Evolutionary conservation across 2,888 invertebrate genomes (phyloP), one percentile per base, ranked within the genome.

Genomic region (Dynastes tityus): DNA sequence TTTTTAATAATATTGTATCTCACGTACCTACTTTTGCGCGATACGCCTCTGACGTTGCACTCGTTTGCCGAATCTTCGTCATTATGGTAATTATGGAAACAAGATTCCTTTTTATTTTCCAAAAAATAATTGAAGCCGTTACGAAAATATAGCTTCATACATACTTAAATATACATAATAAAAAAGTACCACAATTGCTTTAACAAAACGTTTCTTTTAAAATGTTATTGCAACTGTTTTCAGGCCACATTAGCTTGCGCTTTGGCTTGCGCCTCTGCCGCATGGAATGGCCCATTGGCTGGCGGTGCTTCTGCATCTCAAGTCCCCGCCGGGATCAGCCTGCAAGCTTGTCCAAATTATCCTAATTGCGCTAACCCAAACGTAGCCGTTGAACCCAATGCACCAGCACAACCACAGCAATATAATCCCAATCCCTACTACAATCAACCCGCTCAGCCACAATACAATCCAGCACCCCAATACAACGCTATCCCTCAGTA

Each of bases 301-400:
- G 89, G 89, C 77, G 88, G 88, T 27, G 83, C 83, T 9, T 88
- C 89, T 73, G 88, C 89, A 32, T 81, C 84, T 61, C 84, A 85
- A 74, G 88, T 85, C 81, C 89, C 89, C 71, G 89, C 89, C 2
- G 89, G 89, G 75, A 87, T 89, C 27, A 87, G 87, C 78, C 88
- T 88, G 49, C 88, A 88, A 81, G 88, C 88, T 22, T 89, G 88
- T 81, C 89, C 89, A 70, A 89, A 89, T 84, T 89, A 86, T 84
- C 88, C 89, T 76, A 85, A 88, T 83, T 89, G 89, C 80, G 81
- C 84, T 74, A 89, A 88, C 81, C 89, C 89, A 27, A 87, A 88
- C 16, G 85, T 89, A 76, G 88, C 89, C 55, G 88, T 87, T 37
- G 86, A 87, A 78, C 87, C 88, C 55, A 83, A 83, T 73, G 85